Percentiles rank a stretch among this genome's conserved stretches.
Evolutionary conservation across 2,888 invertebrate species (phyloP).

Genomic region (Eremobia ochroleuca): DNA sequence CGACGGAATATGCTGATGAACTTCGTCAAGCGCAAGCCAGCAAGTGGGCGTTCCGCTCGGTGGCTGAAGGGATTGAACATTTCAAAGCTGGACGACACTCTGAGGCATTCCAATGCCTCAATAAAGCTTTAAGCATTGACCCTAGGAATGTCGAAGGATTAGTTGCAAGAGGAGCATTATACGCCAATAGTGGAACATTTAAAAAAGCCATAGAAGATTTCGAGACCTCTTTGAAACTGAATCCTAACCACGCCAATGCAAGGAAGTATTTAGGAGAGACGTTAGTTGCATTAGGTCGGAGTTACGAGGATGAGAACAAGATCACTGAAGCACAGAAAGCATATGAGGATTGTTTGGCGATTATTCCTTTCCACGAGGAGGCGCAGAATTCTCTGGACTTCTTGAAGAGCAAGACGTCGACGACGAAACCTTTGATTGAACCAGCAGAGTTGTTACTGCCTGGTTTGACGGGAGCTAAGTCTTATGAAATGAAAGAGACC

Average conservation of each 20-base stretch:
- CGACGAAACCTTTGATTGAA: slow-evolving; percentile 92
- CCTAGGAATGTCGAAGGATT: slow-evolving; percentile 97
- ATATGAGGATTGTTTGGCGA: slow-evolving; percentile 95
- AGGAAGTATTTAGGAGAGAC: slow-evolving; percentile 98
- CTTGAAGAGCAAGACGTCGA: slow-evolving; percentile 93
- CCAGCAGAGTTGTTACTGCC: slow-evolving; percentile 92
- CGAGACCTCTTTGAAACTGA: slow-evolving; percentile 96
- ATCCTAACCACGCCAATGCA: slow-evolving; percentile 97
- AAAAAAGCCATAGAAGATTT: slow-evolving; percentile 98
- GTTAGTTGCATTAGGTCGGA: slow-evolving; percentile 96
- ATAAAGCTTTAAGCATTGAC: slow-evolving; percentile 98
- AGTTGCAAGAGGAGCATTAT: slow-evolving; percentile 97
- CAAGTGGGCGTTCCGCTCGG: slow-evolving; percentile 98
- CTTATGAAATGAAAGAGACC: slow-evolving; percentile 92
- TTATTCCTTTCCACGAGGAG: slow-evolving; percentile 97
- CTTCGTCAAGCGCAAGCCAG: slow-evolving; percentile 97
- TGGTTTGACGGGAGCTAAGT: slow-evolving; percentile 90
- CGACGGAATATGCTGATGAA: slow-evolving; percentile 95
- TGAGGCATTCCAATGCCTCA: slow-evolving; percentile 98
- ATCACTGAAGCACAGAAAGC: slow-evolving; percentile 96
- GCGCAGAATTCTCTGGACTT: slow-evolving; percentile 96
- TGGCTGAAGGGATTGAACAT: slow-evolving; percentile 98
- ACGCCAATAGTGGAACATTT: slow-evolving; percentile 98
- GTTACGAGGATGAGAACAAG: slow-evolving; percentile 96
- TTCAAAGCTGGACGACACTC: slow-evolving; percentile 98